Conservation (phyloP, 2,113 vertebrate species). For the Urocitellus parryii region DNA sequence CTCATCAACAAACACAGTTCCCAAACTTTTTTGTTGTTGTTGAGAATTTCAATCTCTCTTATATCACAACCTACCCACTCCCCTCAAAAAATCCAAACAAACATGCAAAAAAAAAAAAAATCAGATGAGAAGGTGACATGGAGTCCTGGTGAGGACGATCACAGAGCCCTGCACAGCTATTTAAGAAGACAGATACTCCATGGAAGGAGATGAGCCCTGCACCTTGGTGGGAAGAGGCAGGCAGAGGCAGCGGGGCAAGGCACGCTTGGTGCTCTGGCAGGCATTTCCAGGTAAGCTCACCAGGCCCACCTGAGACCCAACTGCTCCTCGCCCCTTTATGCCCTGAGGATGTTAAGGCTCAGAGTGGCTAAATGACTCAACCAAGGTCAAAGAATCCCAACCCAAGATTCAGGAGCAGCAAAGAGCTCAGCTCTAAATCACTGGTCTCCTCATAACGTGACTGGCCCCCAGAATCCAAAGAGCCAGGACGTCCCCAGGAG, state of each 20-base stretch:
- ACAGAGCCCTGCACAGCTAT: neutral
- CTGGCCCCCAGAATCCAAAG: neutral
- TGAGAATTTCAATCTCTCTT: slow-evolving; percentile 21
- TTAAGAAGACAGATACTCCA: neutral
- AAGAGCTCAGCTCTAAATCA: neutral
- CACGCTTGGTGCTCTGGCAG: neutral
- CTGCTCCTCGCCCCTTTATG: neutral
- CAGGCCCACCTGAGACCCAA: neutral
- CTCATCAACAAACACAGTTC: slow-evolving; percentile 13
- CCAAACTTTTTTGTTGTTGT: neutral
- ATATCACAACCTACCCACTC: neutral
- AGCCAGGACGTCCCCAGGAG: neutral
- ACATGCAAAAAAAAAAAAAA: neutral
- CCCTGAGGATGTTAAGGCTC: neutral
- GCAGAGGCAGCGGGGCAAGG: no score
- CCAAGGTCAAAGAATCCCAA: neutral
- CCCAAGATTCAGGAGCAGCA: neutral
- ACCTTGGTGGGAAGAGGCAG: no score
- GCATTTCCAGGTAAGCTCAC: neutral
- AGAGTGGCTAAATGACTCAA: neutral
- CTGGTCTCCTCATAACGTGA: neutral
- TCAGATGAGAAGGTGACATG: neutral
- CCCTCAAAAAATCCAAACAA: no score
- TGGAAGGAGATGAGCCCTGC: neutral
- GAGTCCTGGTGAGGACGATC: no score